Evolutionary conservation across 2,888 invertebrate species (phyloP).

Genomic region (Ormyrus pomaceus): DNA sequence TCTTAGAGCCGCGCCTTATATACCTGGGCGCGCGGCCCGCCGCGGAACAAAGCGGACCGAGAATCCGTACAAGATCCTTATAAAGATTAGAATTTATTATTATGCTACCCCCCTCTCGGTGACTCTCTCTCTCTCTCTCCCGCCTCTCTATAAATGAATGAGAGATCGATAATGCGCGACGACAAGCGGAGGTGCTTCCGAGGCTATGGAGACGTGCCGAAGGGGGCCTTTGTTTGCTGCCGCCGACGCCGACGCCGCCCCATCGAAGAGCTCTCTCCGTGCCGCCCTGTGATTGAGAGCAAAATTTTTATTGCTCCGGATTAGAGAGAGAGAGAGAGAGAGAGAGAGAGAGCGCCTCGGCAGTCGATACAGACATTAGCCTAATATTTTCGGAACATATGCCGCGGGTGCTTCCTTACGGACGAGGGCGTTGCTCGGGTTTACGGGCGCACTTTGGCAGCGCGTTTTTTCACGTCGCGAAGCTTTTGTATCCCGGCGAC

Average conservation of each 20-base stretch:
- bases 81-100: constrained; percentile 57
- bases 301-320: constrained; percentile 38
- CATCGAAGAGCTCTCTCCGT: no score
- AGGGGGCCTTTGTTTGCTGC: neutral
- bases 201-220: neutral
- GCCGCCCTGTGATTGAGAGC: constrained; percentile 27
- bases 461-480: neutral
- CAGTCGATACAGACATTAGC: constrained; percentile 13
- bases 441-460: neutral
- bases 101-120: neutral
- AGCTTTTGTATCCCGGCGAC: no score
- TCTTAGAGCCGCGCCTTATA: constrained; percentile 2
- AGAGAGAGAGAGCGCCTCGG: neutral
- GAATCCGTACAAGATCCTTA: constrained; percentile 56
- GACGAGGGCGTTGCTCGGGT: neutral
- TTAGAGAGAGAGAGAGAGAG: constrained; percentile 7
- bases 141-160: constrained; percentile 4
- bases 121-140: no score
- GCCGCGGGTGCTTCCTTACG: neutral
- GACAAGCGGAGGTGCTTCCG: neutral
- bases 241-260: no score
- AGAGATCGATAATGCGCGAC: constrained; percentile 36
- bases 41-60: constrained; percentile 38
- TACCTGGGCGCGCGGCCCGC: neutral
- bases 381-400: constrained; percentile 23